phyloP scores from a whole-genome alignment of 1,140 invertebrate genomes.

The Lepidostoma basale region DNA sequence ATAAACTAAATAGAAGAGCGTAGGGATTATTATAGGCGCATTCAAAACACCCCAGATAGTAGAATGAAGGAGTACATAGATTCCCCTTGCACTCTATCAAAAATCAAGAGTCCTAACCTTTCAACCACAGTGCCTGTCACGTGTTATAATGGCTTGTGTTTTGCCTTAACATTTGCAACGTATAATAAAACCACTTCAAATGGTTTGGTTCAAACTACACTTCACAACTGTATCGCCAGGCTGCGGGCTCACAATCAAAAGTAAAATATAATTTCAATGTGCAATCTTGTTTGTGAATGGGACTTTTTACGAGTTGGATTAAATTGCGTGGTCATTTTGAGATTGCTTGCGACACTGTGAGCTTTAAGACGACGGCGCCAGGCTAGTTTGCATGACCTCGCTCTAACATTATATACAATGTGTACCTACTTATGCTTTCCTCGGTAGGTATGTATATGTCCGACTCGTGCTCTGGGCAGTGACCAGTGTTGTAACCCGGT shows the following conservation, averaged over 20 bases:
- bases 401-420: too few relatives aligned
- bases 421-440: slow-evolving; percentile 9
- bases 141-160: slow-evolving; percentile 13
- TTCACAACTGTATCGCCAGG: background rate
- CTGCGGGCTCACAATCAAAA: background rate
- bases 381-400: slow-evolving; percentile 11
- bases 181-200: slow-evolving; percentile 12
- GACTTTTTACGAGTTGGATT: too few relatives aligned
- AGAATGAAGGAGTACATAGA: background rate
- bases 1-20: too few relatives aligned
- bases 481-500: too few relatives aligned
- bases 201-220: slow-evolving; percentile 5
- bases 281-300: too few relatives aligned
- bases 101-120: slow-evolving; percentile 5
- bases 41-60: too few relatives aligned
- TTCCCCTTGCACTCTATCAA: background rate
- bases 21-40: too few relatives aligned
- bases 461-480: background rate
- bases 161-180: slow-evolving; percentile 15
- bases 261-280: too few relatives aligned
- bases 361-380: background rate
- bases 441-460: background rate
- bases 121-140: slow-evolving; percentile 4
- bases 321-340: background rate
- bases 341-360: background rate